These are phyloP conservation scores for Bedellia somnulentella DNA, from an alignment of 2,888 invertebrate species.

Conservation along the genomic window DNA sequence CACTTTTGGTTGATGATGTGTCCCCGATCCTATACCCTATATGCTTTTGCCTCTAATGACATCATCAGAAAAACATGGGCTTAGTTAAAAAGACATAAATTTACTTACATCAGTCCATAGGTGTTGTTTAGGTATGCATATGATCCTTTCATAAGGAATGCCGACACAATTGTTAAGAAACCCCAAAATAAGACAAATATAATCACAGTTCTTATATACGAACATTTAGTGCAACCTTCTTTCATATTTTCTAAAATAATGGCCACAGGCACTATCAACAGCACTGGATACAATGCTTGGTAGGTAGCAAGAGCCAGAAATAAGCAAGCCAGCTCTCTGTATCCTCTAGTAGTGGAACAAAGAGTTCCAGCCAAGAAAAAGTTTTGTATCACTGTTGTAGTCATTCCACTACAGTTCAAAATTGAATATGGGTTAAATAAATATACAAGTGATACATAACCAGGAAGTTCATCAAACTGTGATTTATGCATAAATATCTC, in stretches of 20 bases:
- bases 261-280: constrained; percentile 80
- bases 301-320: constrained; percentile 78
- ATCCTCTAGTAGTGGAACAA: constrained; percentile 68
- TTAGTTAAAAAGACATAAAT: neutral
- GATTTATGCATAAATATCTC: too few species aligned
- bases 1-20: too few species aligned
- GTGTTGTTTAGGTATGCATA: constrained; percentile 71
- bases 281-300: constrained; percentile 80
- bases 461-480: constrained; percentile 63
- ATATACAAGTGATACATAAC: constrained; percentile 76
- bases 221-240: constrained; percentile 45
- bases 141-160: constrained; percentile 64
- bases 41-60: too few species aligned
- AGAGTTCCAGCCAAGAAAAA: constrained; percentile 75
- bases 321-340: constrained; percentile 63
- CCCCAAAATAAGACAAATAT: constrained; percentile 57
- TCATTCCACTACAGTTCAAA: constrained; percentile 83
- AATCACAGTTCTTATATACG: constrained; percentile 46
- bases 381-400: constrained; percentile 89
- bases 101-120: constrained; percentile 83
- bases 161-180: constrained; percentile 63
- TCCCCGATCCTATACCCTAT: too few species aligned
- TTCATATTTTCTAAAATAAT: constrained; percentile 66
- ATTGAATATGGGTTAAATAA: constrained; percentile 89
- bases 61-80: too few species aligned